Conservation (phyloP, 2,888 invertebrate species). For the Drosophila melanosoma region DNA sequence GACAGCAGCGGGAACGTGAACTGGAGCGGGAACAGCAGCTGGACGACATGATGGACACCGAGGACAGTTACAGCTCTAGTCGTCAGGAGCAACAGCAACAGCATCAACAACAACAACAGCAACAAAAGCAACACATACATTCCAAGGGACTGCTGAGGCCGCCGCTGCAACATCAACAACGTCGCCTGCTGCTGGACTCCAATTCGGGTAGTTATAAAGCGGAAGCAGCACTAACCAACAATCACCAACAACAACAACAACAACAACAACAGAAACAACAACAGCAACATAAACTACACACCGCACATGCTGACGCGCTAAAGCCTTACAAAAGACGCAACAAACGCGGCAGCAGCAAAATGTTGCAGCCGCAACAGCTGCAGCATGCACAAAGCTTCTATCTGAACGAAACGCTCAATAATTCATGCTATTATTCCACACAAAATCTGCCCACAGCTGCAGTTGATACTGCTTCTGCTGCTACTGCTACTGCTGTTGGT, state of each 20-base stretch:
- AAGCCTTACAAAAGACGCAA: constrained; percentile 37
- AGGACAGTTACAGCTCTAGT: constrained; percentile 68
- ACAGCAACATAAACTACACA: constrained; percentile 59
- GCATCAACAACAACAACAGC: constrained; percentile 49
- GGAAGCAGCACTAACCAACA: constrained; percentile 46
- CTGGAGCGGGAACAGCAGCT: constrained; percentile 50
- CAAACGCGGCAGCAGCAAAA: constrained; percentile 35
- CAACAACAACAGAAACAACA: constrained; percentile 44
- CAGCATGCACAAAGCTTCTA: constrained; percentile 43
- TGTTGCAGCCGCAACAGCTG: constrained; percentile 37
- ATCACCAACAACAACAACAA: constrained; percentile 62
- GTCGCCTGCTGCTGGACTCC: constrained; percentile 82
- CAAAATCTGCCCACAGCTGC: constrained; percentile 67
- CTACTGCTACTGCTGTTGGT: constrained; percentile 21
- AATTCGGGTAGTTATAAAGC: constrained; percentile 84
- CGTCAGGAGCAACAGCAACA: constrained; percentile 57
- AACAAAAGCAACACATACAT: constrained; percentile 69
- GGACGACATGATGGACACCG: constrained; percentile 81
- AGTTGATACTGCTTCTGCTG: constrained; percentile 26
- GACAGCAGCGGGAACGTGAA: constrained; percentile 68
- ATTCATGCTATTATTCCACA: constrained; percentile 76
- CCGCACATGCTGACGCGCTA: constrained; percentile 28
- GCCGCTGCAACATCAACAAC: constrained; percentile 70
- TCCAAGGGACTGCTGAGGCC: constrained; percentile 70
- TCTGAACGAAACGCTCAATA: constrained; percentile 59